Base-by-base conservation (phyloP, 2,113 vertebrate species). In the Synchiropus splendidus region DNA sequence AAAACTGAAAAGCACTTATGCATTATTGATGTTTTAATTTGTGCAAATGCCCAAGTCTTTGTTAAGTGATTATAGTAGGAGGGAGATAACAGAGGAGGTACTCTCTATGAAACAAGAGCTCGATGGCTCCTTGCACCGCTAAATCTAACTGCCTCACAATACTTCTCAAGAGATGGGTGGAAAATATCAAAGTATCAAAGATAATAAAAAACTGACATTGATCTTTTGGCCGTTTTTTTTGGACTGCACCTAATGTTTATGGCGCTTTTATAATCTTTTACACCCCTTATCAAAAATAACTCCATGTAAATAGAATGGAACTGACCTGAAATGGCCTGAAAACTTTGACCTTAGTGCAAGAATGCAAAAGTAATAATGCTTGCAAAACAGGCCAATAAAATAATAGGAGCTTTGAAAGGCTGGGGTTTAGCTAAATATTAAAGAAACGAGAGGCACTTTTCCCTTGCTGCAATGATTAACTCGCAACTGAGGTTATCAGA, bases 271-370 rank as follows among this genome's bases (percentile, higher is more conserved):
- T 84, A 81, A 65, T 73, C 78, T 90, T 88, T 88, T 85, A 83
- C 70, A 66, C 85, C 84, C 87, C 90, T 92, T 93, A 97, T 94
- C 91, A 89, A 89, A 83, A 90, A 90, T 82, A 88, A 90, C 92
- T 94, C 94, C 87, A 89, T 88, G 88, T 85, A 89, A 92, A 89
- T 74, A 86, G 84, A 83, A 87, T 83, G 78, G 83, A 90, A 89
- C 72, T 88, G 85, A 86, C 86, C 86, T 80, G 86, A 87, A 86
- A 87, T 81, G 81, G 68, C 74, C 75, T 65, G 78, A 75, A 13
- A 71, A 42, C 43, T 27, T 27, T 86, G 89, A 95, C 94, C 92
- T 97, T 97, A 89, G 80, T 72, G 77, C 44, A 79, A 83, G 81
- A 82, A 85, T 74, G 64, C 74, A 76, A 83, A 27, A 80, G 81